Percentiles rank a stretch among this genome's conserved stretches.
Evolutionary conservation across 2,113 vertebrate genomes (phyloP).

Genomic region (Benitochromis conjunctus): DNA sequence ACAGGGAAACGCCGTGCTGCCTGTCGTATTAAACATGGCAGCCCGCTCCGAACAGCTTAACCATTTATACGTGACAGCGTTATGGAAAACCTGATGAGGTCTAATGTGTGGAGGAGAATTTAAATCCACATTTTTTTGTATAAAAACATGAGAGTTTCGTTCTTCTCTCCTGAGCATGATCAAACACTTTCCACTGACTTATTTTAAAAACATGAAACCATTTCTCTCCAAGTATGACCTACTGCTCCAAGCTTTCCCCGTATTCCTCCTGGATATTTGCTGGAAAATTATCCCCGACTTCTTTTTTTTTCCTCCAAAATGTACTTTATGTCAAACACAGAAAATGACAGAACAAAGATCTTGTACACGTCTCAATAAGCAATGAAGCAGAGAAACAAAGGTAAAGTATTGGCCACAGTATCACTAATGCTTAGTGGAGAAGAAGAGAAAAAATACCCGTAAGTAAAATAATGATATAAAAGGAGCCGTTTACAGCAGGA

Average conservation of each 20-base stretch:
- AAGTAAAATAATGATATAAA: background rate
- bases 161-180: background rate
- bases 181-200: background rate
- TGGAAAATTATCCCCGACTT: background rate
- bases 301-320: background rate
- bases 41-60: too few species aligned
- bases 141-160: accelerated
- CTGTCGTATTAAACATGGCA: too few species aligned
- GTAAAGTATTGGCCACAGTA: too few species aligned
- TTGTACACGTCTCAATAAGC: accelerated
- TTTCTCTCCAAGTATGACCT: background rate
- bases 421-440: too few species aligned
- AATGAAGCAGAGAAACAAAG: background rate
- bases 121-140: too few species aligned
- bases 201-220: background rate
- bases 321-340: background rate
- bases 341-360: background rate
- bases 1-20: too few species aligned
- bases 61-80: too few species aligned
- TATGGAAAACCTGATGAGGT: too few species aligned
- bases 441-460: background rate
- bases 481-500: background rate
- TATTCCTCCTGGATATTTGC: background rate
- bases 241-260: accelerated
- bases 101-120: too few species aligned